A percentile compares a stretch with the other conserved stretches of the same genome.
phyloP scores from a whole-genome alignment of 2,113 vertebrate genomes.

The Lipotes vexillifer region DNA sequence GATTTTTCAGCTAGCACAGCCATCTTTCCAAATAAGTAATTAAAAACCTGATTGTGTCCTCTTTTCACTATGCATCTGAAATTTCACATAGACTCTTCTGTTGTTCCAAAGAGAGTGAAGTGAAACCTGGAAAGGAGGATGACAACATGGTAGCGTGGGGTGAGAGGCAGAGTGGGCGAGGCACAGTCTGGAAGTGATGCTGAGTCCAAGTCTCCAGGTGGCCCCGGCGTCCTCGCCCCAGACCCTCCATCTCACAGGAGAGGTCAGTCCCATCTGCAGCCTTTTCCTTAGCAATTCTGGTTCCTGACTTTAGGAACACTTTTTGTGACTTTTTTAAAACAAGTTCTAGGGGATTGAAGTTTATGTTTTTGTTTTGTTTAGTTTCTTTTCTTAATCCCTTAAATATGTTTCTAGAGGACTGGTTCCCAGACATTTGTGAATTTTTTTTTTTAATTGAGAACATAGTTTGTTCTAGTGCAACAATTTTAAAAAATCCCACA shows the following conservation, averaged over 20 bases:
- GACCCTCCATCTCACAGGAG: background rate
- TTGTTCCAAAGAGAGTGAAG: background rate
- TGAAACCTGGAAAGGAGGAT: background rate
- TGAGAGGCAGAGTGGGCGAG: background rate
- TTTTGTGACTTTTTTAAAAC: background rate
- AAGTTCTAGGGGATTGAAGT: background rate
- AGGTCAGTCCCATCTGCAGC: background rate
- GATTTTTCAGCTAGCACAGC: background rate
- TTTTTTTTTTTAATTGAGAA: background rate
- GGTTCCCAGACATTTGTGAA: background rate
- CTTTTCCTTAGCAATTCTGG: background rate
- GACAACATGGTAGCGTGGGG: accelerated
- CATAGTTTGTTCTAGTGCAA: background rate
- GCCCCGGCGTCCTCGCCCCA: accelerated
- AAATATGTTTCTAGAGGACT: slow-evolving; percentile 17
- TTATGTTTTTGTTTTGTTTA: slow-evolving; percentile 27
- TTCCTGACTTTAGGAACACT: background rate
- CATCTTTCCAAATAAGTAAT: background rate
- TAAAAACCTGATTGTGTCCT: background rate
- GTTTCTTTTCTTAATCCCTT: background rate
- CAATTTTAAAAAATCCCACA: background rate
- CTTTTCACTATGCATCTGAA: background rate
- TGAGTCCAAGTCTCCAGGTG: no score
- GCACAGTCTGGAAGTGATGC: background rate
- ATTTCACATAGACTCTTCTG: background rate